phyloP scores from a whole-genome alignment of 1,140 invertebrate genomes.

The Camponotus pennsylvanicus region DNA sequence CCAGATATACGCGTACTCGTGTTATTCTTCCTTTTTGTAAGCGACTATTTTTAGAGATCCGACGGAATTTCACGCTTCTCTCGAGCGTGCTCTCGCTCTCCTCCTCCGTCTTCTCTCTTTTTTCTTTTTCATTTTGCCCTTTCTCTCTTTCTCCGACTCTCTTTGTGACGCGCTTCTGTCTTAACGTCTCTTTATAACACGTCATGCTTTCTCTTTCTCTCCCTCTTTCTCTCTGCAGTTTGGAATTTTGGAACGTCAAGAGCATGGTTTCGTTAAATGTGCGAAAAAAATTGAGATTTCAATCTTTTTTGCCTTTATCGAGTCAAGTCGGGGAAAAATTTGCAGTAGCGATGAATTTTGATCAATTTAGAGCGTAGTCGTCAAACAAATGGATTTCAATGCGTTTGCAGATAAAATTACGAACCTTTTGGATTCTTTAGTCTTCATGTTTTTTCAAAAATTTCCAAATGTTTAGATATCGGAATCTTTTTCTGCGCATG shows the following conservation, averaged over 20 bases:
- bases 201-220: neutral
- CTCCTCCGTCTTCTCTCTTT: conserved; percentile 25
- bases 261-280: conserved; percentile 21
- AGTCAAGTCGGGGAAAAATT: conserved; percentile 18
- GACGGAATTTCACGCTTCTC: conserved; percentile 69
- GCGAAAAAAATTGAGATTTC: conserved; percentile 1
- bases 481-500: neutral
- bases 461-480: neutral
- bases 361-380: neutral
- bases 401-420: neutral
- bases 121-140: neutral
- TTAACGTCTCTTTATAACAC: conserved; percentile 18
- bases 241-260: conserved; percentile 28
- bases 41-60: conserved; percentile 75
- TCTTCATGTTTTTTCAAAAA: neutral
- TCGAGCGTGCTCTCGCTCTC: conserved; percentile 13
- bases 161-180: conserved; percentile 10
- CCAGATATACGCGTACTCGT: conserved; percentile 66
- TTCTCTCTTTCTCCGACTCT: conserved; percentile 15
- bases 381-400: neutral
- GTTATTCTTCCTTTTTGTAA: conserved; percentile 73
- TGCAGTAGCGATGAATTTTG: neutral
- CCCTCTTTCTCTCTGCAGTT: conserved; percentile 21
- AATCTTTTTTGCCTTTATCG: neutral
- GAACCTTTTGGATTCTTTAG: neutral